Evolutionary conservation across 2,888 invertebrate genomes (phyloP).

Genomic region (Drosophila putrida): DNA sequence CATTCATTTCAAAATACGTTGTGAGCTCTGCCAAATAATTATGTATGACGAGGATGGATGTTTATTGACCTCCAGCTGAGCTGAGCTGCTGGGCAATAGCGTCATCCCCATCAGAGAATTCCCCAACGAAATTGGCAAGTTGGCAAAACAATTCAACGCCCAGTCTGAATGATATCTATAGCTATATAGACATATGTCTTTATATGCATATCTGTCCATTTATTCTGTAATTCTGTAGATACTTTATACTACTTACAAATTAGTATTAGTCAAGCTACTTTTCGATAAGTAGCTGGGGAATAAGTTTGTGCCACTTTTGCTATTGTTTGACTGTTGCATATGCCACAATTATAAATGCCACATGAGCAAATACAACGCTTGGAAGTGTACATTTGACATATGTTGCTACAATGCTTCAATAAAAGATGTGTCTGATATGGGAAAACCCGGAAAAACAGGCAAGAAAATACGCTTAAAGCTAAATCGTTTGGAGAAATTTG

Average conservation of each 20-base stretch:
- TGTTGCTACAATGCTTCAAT: conserved; percentile 21
- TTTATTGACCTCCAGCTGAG: conserved; percentile 36
- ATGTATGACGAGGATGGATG: conserved; percentile 7
- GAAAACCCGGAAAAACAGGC: background rate
- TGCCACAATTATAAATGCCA: conserved; percentile 20
- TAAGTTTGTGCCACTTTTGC: conserved; percentile 31
- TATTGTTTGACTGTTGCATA: conserved; percentile 23
- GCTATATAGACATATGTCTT: conserved; percentile 4
- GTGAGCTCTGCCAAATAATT: conserved; percentile 8
- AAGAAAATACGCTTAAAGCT: background rate
- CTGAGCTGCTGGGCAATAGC: conserved; percentile 19
- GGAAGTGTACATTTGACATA: conserved; percentile 34
- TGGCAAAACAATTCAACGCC: conserved; percentile 37
- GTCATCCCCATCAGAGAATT: conserved; percentile 41
- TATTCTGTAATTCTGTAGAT: conserved; percentile 1
- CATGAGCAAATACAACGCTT: conserved; percentile 10
- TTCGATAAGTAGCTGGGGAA: background rate
- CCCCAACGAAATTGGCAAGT: conserved; percentile 25
- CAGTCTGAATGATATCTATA: conserved; percentile 14
- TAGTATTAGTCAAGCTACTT: background rate
- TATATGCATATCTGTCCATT: background rate
- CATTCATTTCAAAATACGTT: conserved; percentile 33
- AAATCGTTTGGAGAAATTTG: background rate
- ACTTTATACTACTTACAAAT: background rate
- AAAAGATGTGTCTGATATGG: background rate